phyloP scores from a whole-genome alignment of 2,888 invertebrate species.

The Ormyrus pomaceus region DNA sequence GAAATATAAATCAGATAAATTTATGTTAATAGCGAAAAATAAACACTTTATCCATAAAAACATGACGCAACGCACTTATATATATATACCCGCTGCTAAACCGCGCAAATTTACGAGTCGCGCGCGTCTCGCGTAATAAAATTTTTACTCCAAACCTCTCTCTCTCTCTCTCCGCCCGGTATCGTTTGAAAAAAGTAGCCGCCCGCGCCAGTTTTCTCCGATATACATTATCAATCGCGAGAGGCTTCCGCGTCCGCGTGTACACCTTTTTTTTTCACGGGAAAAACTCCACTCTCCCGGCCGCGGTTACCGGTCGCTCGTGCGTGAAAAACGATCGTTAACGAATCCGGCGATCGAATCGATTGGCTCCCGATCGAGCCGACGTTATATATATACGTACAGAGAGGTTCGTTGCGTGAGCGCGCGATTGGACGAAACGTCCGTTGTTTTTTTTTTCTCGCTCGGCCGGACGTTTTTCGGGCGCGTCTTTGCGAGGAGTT shows the following conservation, averaged over 20 bases:
- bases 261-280: no score
- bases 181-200: no score
- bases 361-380: slow-evolving; percentile 6
- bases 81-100: slow-evolving; percentile 22
- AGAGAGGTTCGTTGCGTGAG: slow-evolving; percentile 2
- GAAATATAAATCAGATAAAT: slow-evolving; percentile 10
- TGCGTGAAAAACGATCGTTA: slow-evolving; percentile 42
- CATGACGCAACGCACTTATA: slow-evolving; percentile 12
- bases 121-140: slow-evolving; percentile 22
- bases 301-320: slow-evolving; percentile 6
- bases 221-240: no score
- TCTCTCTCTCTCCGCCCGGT: not conserved
- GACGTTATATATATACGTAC: not conserved
- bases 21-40: not conserved
- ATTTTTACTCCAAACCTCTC: slow-evolving; percentile 1
- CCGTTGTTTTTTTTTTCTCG: slow-evolving; percentile 2
- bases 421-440: not conserved
- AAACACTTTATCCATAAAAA: slow-evolving; percentile 15
- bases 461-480: slow-evolving; percentile 15
- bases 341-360: slow-evolving; percentile 16
- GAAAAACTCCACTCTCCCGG: no score
- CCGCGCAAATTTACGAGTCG: slow-evolving; percentile 39
- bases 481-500: not conserved
- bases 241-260: no score
- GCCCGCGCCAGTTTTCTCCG: no score